Conservation (phyloP, 2,888 invertebrate genomes). For the Seladonia tumulorum region DNA sequence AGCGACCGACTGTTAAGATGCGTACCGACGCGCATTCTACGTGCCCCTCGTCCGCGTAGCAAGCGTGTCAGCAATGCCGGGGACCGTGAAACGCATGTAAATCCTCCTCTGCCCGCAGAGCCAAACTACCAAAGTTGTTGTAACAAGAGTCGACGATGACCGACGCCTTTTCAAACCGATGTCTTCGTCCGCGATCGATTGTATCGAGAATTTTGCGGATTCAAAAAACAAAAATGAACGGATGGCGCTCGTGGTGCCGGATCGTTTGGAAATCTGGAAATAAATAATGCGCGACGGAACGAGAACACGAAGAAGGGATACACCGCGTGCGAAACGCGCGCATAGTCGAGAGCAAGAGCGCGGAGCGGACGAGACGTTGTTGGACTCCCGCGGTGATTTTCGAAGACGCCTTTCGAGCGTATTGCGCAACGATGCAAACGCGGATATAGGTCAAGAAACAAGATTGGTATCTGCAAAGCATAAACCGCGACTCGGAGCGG, state of each 20-base stretch:
- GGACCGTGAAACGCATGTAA: constrained; percentile 83
- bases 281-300: neutral
- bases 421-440: constrained; percentile 84
- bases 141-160: constrained; percentile 24
- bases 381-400: constrained; percentile 71
- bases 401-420: constrained; percentile 79
- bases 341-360: neutral
- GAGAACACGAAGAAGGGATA: neutral
- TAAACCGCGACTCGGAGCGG: constrained; percentile 40
- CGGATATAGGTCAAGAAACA: constrained; percentile 84
- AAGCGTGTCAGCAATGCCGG: constrained; percentile 80
- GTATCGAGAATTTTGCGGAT: neutral
- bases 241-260: no score
- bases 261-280: no score
- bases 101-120: constrained; percentile 75
- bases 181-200: neutral
- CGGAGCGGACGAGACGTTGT: neutral
- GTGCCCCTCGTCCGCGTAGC: constrained; percentile 78
- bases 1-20: constrained; percentile 76
- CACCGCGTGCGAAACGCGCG: neutral
- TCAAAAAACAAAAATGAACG: neutral
- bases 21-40: constrained; percentile 80
- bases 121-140: constrained; percentile 34
- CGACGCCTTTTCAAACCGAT: neutral
- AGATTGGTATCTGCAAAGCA: constrained; percentile 83